Evolutionary conservation across 1,140 invertebrate species (phyloP).

Genomic region (Magallana gigas): DNA sequence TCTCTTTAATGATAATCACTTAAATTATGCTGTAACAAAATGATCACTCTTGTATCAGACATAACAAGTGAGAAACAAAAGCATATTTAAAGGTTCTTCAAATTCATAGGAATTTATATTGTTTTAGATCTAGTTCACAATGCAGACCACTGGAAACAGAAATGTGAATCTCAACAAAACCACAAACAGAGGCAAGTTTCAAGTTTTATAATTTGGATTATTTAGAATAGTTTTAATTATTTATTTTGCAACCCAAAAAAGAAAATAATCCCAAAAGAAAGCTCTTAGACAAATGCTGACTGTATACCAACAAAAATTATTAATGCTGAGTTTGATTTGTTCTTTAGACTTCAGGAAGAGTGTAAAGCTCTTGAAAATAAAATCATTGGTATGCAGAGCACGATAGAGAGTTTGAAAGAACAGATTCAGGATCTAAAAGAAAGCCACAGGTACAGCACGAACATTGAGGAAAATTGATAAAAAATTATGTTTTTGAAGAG

Average conservation of each 20-base stretch:
- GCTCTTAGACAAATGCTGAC: too few relatives aligned
- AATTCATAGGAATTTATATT: too few relatives aligned
- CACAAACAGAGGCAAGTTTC: constrained; percentile 52
- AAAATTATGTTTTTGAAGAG: too few relatives aligned
- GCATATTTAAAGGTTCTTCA: too few relatives aligned
- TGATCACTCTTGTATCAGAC: too few relatives aligned
- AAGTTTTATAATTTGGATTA: background rate
- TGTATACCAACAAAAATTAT: background rate
- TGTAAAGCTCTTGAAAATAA: background rate
- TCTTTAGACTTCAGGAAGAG: background rate
- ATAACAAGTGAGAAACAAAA: too few relatives aligned
- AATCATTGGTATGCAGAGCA: constrained; percentile 9
- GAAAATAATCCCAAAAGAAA: too few relatives aligned
- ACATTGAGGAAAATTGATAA: too few relatives aligned
- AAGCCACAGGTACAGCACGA: background rate
- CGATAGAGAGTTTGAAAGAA: constrained; percentile 29
- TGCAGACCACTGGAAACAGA: constrained; percentile 45
- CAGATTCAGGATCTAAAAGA: constrained; percentile 1
- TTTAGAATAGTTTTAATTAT: too few relatives aligned
- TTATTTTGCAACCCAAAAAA: background rate
- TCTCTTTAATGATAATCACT: too few relatives aligned
- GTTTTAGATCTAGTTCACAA: constrained; percentile 39
- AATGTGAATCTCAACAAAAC: constrained; percentile 46
- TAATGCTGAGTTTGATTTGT: background rate
- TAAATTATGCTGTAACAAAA: too few relatives aligned